Percentiles rank a stretch among this genome's conserved stretches.
These are phyloP conservation scores for Alcis repandata DNA, from an alignment of 2,888 invertebrate genomes.

Conservation along the genomic window DNA sequence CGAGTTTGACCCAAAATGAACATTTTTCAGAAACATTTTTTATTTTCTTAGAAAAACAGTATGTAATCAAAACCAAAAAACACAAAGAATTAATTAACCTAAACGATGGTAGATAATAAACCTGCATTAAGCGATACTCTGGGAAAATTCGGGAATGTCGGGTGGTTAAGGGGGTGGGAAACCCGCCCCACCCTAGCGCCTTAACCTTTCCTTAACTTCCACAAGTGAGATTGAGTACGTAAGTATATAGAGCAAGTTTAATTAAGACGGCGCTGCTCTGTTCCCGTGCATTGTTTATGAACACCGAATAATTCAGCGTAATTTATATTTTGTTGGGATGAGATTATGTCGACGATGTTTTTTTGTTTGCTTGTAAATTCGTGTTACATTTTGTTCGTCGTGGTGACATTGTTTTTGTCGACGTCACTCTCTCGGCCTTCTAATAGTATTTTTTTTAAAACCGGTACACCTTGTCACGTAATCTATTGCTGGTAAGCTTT, in stretches of 20 bases:
- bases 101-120: slow-evolving; percentile 81
- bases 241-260: slow-evolving; percentile 83
- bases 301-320: slow-evolving; percentile 68
- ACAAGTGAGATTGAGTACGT: slow-evolving; percentile 82
- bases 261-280: slow-evolving; percentile 79
- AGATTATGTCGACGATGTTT: slow-evolving; percentile 45
- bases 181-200: slow-evolving; percentile 50
- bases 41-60: slow-evolving; percentile 15
- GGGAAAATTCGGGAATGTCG: slow-evolving; percentile 78
- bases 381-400: not conserved
- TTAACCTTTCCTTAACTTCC: slow-evolving; percentile 70
- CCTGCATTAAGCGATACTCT: slow-evolving; percentile 84
- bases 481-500: no score
- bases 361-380: slow-evolving; percentile 2
- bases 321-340: slow-evolving; percentile 61
- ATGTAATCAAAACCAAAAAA: slow-evolving; percentile 43
- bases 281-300: slow-evolving; percentile 81
- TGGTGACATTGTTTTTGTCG: not conserved
- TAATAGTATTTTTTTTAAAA: not conserved
- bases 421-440: not conserved
- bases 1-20: not conserved
- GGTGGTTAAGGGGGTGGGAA: slow-evolving; percentile 51
- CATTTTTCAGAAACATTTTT: not conserved
- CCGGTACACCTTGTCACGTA: no score
- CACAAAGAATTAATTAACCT: slow-evolving; percentile 78